Evolutionary conservation across 1,140 invertebrate species (phyloP), one percentile per base, ranked within the genome.

Genomic region (Hesperophylax magnus): DNA sequence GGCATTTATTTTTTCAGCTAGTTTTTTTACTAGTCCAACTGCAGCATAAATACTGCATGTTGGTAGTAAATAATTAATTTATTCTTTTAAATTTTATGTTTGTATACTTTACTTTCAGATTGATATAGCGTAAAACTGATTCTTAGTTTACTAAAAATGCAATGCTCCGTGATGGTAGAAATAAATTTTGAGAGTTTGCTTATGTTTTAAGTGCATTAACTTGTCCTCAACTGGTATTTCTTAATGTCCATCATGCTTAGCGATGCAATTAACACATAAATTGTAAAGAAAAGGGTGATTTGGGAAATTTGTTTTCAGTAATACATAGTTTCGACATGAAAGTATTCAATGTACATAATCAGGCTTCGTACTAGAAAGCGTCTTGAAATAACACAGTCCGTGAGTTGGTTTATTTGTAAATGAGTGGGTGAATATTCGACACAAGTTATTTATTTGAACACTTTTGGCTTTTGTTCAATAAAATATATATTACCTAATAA

Each of bases 391-490:
- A 47, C 52, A 71, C 54, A 27, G 67, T 31, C 47, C 18, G 8
- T 78, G 34, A 34, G 20, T 27, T 67, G 34, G 22, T 61, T 67
- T 47, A 34, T 67, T 53, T 14, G 61, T 80, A 84, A 54, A 75
- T 78, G 14, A 67, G n/a, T 20, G 75, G 71, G 39, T 81, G 79
- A 61, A 18, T 11, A 77, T 84, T 85, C 69, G 71, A 65, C 24
- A 60, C 77, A 34, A 53, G 24, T 76, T 60, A 76, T 76, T 76
- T 60, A 63, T 27, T 71, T 63, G 83, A 79, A 86, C 17, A 60
- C 83, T 84, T 81, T 78, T 86, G 24, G 85, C 82, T 74, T 85
- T 52, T 61, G 71, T 85, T 84, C 85, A 86, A 85, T 67, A 47
- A 82, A 81, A 82, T 63, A 61, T 52, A 47, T 80, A 74, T 78